These are phyloP conservation scores for Pterobdella sp. DNA, from an alignment of 2,888 invertebrate species.

Conservation along the genomic window DNA sequence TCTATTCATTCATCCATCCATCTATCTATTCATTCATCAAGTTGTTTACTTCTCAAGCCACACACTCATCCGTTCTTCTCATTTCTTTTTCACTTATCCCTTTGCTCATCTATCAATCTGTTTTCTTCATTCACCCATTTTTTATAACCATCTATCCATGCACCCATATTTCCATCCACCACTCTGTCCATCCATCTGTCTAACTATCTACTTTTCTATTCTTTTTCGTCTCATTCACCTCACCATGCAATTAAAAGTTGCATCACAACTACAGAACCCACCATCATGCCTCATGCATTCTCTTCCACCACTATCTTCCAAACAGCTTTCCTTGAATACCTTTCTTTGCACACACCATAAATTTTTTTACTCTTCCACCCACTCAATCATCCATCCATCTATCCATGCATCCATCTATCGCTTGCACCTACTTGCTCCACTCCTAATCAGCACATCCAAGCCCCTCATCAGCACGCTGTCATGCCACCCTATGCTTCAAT, in stretches of 20 bases:
- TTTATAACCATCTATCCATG: background rate
- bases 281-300: background rate
- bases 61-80: background rate
- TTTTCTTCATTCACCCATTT: background rate
- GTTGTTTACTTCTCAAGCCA: background rate
- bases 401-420: background rate
- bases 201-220: no score
- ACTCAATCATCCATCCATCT: background rate
- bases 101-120: background rate
- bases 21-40: background rate
- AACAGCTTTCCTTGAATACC: background rate
- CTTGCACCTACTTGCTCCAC: background rate
- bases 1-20: background rate
- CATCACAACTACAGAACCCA: no score
- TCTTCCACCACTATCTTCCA: background rate
- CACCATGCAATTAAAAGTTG: background rate
- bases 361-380: background rate
- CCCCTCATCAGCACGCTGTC: background rate
- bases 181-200: background rate
- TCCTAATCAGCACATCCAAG: background rate
- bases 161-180: background rate
- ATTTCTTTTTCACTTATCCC: background rate
- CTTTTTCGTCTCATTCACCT: no score
- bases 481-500: no score
- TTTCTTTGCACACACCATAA: background rate